Conservation (phyloP, 2,888 invertebrate genomes). For the Punctoribates punctum region DNA sequence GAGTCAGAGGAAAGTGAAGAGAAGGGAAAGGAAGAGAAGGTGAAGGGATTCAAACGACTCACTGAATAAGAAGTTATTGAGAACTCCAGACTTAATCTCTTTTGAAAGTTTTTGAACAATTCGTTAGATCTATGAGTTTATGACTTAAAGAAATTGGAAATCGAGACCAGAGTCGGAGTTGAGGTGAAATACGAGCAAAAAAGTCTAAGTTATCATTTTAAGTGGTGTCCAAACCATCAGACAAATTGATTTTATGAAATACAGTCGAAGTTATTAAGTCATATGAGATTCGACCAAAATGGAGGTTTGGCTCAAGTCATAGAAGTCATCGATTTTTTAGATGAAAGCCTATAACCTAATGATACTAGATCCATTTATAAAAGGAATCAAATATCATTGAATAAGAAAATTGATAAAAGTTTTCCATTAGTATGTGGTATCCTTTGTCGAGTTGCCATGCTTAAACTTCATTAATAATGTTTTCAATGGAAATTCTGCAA, state of each 20-base stretch:
- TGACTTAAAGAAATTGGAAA: background rate
- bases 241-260: constrained; percentile 22
- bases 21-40: background rate
- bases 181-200: no score
- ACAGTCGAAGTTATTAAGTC: background rate
- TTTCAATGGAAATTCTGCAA: no score
- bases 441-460: no score
- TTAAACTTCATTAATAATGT: no score
- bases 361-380: no score
- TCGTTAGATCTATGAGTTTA: background rate
- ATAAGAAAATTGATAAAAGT: no score
- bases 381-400: no score
- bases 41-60: constrained; percentile 4
- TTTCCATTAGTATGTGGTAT: no score
- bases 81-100: constrained; percentile 7
- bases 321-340: background rate
- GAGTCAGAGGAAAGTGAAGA: background rate
- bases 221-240: constrained; percentile 21
- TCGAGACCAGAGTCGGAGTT: background rate
- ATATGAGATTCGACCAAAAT: background rate
- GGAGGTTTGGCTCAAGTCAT: background rate
- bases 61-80: constrained; percentile 1
- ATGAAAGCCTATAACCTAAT: no score
- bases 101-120: background rate
- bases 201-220: constrained; percentile 2